Evolutionary conservation across 2,888 invertebrate species (phyloP), one percentile per base, ranked within the genome.

Genomic region (Caenorhabditis panamensis): DNA sequence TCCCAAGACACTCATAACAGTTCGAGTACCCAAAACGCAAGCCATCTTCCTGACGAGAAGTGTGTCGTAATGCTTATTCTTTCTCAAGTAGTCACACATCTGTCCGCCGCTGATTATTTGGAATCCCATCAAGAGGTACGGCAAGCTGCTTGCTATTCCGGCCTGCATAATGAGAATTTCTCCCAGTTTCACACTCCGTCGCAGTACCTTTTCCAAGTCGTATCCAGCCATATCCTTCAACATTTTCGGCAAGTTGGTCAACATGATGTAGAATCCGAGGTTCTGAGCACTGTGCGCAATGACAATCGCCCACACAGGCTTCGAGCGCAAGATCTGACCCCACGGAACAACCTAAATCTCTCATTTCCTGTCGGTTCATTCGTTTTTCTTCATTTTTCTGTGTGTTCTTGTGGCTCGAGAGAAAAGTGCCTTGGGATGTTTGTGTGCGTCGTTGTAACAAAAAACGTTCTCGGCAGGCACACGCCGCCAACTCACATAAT

Each of bases 121-220:
- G 36, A 95, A 92, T 0, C 95, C 95, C 96, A 96, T 96, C 0
- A 95, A 94, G 20, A 96, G 91, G 91, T 96, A 96, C 0, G 96
- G 96, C 53, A 96, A 92, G 0, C 96, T 96, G 0, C 96, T 94
- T 66, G 95, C 91, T 90, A 95, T 94, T 2, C 96, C 96, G 8
- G 95, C 95, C 90, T 95, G 94, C 59, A 80, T 44, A n/a, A 2
- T 31, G 31, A 4, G 31, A 6, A 4, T 4, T 31, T 31, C 9
- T 9, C 4, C 31, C 4, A 4, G 9, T 31, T 4, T 31, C 31
- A 6, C 31, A 4, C 31, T 9, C 31, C 9, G 31, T 9, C 31
- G 9, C 5, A 31, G 2, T 20, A 86, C 87, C 79, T 87, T 87
- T 49, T 87, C 82, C 63, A 88, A 54, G 47, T 88, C 72, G 53